phyloP scores from a whole-genome alignment of 2,797 vertebrate genomes.

The Pagetopsis macropterus region DNA sequence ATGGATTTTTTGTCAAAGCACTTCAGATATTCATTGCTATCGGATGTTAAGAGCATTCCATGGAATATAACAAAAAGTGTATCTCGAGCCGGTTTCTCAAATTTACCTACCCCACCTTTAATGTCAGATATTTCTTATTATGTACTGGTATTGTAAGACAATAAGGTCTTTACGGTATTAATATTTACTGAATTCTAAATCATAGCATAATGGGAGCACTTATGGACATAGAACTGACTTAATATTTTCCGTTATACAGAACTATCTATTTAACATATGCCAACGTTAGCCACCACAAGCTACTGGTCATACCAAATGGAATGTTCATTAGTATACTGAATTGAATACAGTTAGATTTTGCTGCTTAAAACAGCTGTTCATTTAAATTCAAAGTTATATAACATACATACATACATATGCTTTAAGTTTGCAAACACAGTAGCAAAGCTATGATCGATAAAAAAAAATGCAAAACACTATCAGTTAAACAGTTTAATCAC shows the following conservation, averaged over 20 bases:
- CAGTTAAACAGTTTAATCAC: too few relatives aligned
- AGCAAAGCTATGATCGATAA: neutral
- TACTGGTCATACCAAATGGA: neutral
- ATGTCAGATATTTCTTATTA: neutral
- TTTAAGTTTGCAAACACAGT: neutral
- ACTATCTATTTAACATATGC: neutral
- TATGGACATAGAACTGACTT: too few relatives aligned
- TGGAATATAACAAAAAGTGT: too few relatives aligned
- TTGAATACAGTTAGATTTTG: neutral
- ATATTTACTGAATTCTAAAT: neutral
- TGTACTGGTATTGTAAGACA: neutral
- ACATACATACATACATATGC: too few relatives aligned
- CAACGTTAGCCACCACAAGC: neutral
- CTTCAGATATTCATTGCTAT: too few relatives aligned
- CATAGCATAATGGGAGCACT: too few relatives aligned
- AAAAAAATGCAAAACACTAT: too few relatives aligned
- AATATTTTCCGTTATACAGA: neutral
- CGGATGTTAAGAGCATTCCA: too few relatives aligned
- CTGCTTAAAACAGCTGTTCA: neutral
- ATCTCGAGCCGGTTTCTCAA: too few relatives aligned
- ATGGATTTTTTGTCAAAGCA: too few relatives aligned
- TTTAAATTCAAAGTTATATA: neutral
- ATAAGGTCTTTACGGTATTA: neutral
- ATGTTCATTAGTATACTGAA: constrained; percentile 1
- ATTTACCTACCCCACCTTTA: too few relatives aligned